Conservation (phyloP, 2,888 invertebrate species). For the Glyphotaelius pellucidus region DNA sequence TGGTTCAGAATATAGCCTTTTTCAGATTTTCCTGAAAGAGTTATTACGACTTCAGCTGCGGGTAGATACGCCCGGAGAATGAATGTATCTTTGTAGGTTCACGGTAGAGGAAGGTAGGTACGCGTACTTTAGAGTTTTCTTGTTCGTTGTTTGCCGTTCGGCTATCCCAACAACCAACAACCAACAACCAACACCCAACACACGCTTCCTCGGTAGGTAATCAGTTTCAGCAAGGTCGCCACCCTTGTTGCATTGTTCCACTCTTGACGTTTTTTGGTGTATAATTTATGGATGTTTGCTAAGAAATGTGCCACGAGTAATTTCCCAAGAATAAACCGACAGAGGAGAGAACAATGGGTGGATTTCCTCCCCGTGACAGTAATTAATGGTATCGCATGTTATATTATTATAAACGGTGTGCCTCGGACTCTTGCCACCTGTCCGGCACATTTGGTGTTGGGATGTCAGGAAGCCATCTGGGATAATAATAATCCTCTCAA, state of each 20-base stretch:
- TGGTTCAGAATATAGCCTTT: not conserved
- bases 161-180: not conserved
- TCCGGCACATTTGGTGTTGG: constrained; percentile 44
- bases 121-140: not conserved
- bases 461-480: constrained; percentile 45
- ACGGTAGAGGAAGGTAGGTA: not conserved
- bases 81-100: not conserved
- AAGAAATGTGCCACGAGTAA: constrained; percentile 50
- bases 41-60: not conserved
- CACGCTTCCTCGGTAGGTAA: constrained; percentile 5
- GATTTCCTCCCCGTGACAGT: constrained; percentile 54
- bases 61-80: not conserved
- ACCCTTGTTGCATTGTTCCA: constrained; percentile 49
- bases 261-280: constrained; percentile 48
- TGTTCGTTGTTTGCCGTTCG: not conserved
- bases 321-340: constrained; percentile 40
- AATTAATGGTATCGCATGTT: constrained; percentile 59
- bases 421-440: constrained; percentile 52
- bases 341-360: constrained; percentile 55
- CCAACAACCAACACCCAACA: not conserved
- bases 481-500: constrained; percentile 35
- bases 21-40: not conserved
- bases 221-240: constrained; percentile 11
- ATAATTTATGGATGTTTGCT: constrained; percentile 52
- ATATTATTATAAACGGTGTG: constrained; percentile 54